These are phyloP conservation scores for Bombyx mandarina DNA, from an alignment of 1,140 invertebrate species.

Conservation along the genomic window DNA sequence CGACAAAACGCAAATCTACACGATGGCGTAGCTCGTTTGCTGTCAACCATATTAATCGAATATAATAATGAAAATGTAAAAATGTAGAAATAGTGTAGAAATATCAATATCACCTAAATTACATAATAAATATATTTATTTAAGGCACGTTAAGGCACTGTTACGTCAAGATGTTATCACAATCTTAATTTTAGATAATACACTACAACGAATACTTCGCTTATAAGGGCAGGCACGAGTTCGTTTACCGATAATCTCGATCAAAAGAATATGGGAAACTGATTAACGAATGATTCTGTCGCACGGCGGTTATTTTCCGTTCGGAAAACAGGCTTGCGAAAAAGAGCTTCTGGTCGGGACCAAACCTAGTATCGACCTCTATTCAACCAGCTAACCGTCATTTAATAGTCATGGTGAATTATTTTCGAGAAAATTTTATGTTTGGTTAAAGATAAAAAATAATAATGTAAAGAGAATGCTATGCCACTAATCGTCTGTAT, in stretches of 20 bases:
- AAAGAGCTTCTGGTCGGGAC: background rate
- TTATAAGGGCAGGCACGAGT: slow-evolving; percentile 15
- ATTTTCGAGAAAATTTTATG: too few species aligned
- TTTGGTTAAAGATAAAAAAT: too few species aligned
- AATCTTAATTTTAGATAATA: slow-evolving; percentile 44
- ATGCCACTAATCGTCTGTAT: too few species aligned
- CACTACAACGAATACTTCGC: slow-evolving; percentile 19
- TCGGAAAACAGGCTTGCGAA: slow-evolving; percentile 55
- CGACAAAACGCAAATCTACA: slow-evolving; percentile 40
- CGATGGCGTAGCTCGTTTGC: slow-evolving; percentile 54
- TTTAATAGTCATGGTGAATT: too few species aligned
- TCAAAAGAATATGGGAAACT: slow-evolving; percentile 53
- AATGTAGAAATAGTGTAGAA: slow-evolving; percentile 48
- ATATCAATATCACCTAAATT: slow-evolving; percentile 49
- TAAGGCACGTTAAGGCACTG: slow-evolving; percentile 69
- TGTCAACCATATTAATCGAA: slow-evolving; percentile 42
- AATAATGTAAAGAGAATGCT: too few species aligned
- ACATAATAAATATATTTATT: slow-evolving; percentile 63
- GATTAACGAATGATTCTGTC: slow-evolving; percentile 25
- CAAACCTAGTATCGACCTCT: too few species aligned
- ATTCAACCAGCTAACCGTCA: too few species aligned
- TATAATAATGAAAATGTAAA: slow-evolving; percentile 46
- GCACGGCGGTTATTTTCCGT: slow-evolving; percentile 51
- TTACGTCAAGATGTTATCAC: slow-evolving; percentile 60
- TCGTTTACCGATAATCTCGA: slow-evolving; percentile 57